Conservation (phyloP, 2,113 vertebrate genomes). For the Microcebus ravelobensis region DNA sequence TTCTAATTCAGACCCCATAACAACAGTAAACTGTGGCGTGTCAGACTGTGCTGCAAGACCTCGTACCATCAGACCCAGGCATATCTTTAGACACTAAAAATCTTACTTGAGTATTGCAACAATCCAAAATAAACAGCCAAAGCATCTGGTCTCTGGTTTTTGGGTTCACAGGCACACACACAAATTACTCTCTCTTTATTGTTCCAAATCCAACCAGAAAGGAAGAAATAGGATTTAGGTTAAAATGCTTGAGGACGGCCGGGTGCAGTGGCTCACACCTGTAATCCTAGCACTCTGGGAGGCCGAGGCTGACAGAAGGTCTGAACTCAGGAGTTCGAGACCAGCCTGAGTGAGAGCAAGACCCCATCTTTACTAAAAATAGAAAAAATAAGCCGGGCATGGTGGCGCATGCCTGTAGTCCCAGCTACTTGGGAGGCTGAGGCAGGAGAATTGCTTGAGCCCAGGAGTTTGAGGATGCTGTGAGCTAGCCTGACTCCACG, state of each 20-base stretch:
- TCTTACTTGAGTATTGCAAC: background rate
- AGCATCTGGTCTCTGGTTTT: slow-evolving; percentile 1
- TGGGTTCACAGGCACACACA: background rate
- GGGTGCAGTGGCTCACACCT: no score
- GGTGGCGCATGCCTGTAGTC: no score
- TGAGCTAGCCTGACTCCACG: no score
- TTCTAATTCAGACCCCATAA: background rate
- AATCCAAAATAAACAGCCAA: background rate
- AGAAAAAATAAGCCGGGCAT: no score
- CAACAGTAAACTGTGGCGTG: background rate
- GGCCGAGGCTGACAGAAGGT: no score
- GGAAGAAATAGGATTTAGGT: background rate
- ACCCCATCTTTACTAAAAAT: no score
- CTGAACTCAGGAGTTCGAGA: no score
- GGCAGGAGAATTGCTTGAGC: no score
- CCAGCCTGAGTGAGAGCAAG: no score
- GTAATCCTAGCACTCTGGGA: no score
- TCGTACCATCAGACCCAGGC: background rate
- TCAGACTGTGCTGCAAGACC: background rate
- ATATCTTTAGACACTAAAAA: slow-evolving; percentile 40
- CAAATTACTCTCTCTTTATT: background rate
- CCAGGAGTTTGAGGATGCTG: no score
- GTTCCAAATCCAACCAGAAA: slow-evolving; percentile 11
- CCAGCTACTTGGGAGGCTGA: no score
- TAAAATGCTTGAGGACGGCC: background rate